Evolutionary conservation across 2,797 vertebrate genomes (phyloP), one percentile per base, ranked within the genome.

Genomic region (Semotilus atromaculatus): DNA sequence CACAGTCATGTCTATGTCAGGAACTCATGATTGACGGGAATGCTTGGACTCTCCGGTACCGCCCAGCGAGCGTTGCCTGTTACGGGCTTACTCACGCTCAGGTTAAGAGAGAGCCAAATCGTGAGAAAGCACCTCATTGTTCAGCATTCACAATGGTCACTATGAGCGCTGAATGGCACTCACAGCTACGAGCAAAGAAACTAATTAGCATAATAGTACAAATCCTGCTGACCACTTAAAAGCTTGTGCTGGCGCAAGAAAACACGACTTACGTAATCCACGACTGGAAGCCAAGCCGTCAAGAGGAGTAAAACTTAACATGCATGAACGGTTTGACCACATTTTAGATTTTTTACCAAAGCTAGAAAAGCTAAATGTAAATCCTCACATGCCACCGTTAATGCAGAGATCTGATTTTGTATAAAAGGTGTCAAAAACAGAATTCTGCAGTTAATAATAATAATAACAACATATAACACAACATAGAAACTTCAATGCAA

Each of bases 41-140:
- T 85, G 81, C 40, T 43, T 53, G 74, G 83, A 76, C 67, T 67
- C 81, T 86, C 88, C 90, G 87, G 92, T 89, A 93, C 91, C 34
- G 88, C 90, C 89, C 85, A 90, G 89, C 75, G 88, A 89, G 89
- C 76, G 87, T 90, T 67, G 86, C 53, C 86, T 86, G 64, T 84
- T 53, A 90, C 60, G 23, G 81, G 68, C 80, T 83, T 80, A 80
- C 79, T 87, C 81, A 84, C 18, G 68, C 86, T 73, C 70, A 81
- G 82, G 83, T 85, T 81, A 43, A 60, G 40, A 86, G 82, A 78
- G 8, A 67, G 75, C 85, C 45, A 36, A 74, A 81, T 43, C 51
- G 29, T 88, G 80, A 88, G 87, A 89, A 85, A 86, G 81, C 77
- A 75, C 72, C 80, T 79, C 89, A 87, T 88, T 90, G 87, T 90